Base-by-base conservation (phyloP, 2,113 vertebrate species). In the Colistium nudipinnis region DNA sequence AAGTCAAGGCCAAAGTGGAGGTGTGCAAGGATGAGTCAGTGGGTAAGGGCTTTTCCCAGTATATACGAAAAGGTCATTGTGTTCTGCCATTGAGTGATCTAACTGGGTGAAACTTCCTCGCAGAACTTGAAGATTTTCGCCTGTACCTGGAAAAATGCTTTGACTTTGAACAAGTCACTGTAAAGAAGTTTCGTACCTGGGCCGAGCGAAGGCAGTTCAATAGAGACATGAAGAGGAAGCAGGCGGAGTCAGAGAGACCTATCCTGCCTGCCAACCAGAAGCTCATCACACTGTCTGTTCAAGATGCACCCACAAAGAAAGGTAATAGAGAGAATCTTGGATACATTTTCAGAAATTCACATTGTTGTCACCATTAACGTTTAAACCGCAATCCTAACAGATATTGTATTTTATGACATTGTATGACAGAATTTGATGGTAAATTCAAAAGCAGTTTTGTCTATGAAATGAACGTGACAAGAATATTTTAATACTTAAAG, bases 11-110 rank as follows among this genome's bases (percentile, higher is more conserved):
- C 88, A 99, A 98, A 89, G 98, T 99, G 68, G 98, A 99, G 89
- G 96, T 99, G 63, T 99, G 98, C 94, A 99, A 98, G 88, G 98
- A 99, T 54, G 98, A 99, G 90, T 99, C 98, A 1, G 92, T 99
- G 82, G 96, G 98, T 99, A 92, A 90, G 94, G 13, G 10, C 4
- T 67, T 49, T 41, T 25, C 3, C n/a, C 1, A 3, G 28, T 5
- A 10, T 13, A 16, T 6, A n/a, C 19, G 1, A 27, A 36, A 28
- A 13, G 7, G n/a, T 47, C n/a, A 14, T n/a, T 54, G 7, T n/a
- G 22, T 43, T 45, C 8, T 9, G 48, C 28, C 5, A 36, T 11
- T 2, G 7, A 4, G 5, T 48, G 7, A 25, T n/a, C 12, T 54
- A 22, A 68, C 30, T 47, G 19, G 0, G 10, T 66, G 4, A 54